These are phyloP conservation scores for Prunella fulvescens DNA, from an alignment of 2,113 vertebrate genomes.

Conservation along the genomic window DNA sequence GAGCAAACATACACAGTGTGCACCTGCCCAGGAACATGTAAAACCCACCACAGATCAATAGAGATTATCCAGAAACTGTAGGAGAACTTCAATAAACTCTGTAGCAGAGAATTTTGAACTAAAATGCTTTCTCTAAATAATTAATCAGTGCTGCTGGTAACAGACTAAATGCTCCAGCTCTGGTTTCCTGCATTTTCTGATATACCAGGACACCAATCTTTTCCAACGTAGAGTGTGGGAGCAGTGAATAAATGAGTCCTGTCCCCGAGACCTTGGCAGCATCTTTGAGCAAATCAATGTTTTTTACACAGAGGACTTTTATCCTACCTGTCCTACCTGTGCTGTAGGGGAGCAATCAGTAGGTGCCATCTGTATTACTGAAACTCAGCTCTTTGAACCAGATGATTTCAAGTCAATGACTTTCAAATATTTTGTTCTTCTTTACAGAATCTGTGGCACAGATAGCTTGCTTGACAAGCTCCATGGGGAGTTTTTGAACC, in stretches of 20 bases:
- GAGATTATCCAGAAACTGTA: not conserved
- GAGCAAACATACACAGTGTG: not conserved
- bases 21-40: not conserved
- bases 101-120: not conserved
- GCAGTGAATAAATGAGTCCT: not conserved
- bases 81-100: not conserved
- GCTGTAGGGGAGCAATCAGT: not conserved
- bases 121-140: conserved; percentile 50
- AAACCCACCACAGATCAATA: conserved; percentile 10
- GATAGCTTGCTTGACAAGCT: conserved; percentile 26
- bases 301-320: not conserved
- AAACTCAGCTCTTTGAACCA: not conserved
- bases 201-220: not conserved
- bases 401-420: conserved; percentile 5
- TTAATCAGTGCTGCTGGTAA: conserved; percentile 12
- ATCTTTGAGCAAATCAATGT: not conserved
- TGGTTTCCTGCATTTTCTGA: not conserved
- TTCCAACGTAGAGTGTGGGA: not conserved
- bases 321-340: not conserved
- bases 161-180: not conserved
- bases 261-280: not conserved
- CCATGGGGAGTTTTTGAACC: not conserved
- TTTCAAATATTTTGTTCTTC: conserved; percentile 27
- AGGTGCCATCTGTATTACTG: not conserved
- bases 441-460: not conserved